Conservation (phyloP, 1,140 invertebrate genomes). For the Sminthurides bifidus region DNA sequence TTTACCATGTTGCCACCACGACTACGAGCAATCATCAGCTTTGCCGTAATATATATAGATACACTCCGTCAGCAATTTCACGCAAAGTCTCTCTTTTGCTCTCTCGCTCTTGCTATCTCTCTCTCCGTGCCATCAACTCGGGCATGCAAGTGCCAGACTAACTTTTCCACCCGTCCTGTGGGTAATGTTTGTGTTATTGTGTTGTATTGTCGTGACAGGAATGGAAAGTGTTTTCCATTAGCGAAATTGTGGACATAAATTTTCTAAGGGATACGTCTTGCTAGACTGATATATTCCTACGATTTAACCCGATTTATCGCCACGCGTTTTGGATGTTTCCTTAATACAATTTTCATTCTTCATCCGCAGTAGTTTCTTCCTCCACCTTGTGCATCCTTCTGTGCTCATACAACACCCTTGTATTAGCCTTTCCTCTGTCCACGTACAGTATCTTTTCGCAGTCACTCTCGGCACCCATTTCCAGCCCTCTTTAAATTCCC, state of each 20-base stretch:
- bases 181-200: slow-evolving; percentile 31
- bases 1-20: background rate
- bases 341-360: slow-evolving; percentile 32
- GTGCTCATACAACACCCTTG: slow-evolving; percentile 11
- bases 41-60: background rate
- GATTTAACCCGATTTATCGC: slow-evolving; percentile 33
- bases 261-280: slow-evolving; percentile 23
- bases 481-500: too few species aligned
- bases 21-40: background rate
- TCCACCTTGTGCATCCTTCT: slow-evolving; percentile 9
- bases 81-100: too few species aligned
- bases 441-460: too few species aligned
- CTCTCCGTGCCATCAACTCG: background rate
- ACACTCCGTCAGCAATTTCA: too few species aligned
- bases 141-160: background rate
- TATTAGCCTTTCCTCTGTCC: background rate
- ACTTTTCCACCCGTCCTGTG: slow-evolving; percentile 17
- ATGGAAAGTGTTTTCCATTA: slow-evolving; percentile 33
- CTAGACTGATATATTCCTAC: slow-evolving; percentile 32
- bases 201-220: slow-evolving; percentile 33
- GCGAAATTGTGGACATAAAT: slow-evolving; percentile 33
- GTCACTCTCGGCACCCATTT: too few species aligned
- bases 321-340: slow-evolving; percentile 28
- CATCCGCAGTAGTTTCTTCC: too few species aligned
- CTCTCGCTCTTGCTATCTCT: background rate